Conservation (phyloP, 2,888 invertebrate species). For the Macrophya alboannulata region DNA sequence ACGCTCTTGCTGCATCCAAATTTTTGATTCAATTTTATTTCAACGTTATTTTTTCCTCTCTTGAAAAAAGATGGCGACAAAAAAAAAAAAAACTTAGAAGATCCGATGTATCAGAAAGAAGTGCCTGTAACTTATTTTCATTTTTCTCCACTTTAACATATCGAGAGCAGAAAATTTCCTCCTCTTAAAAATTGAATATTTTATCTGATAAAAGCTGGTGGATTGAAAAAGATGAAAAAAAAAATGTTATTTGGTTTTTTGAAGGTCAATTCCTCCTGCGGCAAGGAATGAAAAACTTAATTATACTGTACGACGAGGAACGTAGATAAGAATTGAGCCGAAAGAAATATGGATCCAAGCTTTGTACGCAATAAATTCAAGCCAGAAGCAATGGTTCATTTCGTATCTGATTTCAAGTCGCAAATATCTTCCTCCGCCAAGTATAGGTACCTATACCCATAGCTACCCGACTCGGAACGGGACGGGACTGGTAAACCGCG, state of each 20-base stretch:
- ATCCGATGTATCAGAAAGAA: background rate
- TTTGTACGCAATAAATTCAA: constrained; percentile 64
- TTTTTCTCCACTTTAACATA: background rate
- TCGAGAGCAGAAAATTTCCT: background rate
- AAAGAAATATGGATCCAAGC: constrained; percentile 64
- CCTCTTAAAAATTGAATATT: background rate
- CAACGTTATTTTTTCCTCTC: background rate
- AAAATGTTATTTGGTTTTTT: background rate
- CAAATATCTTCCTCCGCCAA: constrained; percentile 57
- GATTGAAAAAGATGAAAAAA: background rate
- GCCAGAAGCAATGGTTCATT: constrained; percentile 63
- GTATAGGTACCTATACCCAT: constrained; percentile 22
- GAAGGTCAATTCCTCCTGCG: background rate
- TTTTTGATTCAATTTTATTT: too few relatives aligned
- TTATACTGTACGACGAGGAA: constrained; percentile 57
- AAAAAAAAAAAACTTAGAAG: too few relatives aligned
- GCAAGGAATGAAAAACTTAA: constrained; percentile 67
- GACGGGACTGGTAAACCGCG: background rate
- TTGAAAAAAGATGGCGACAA: background rate
- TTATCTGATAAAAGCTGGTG: background rate
- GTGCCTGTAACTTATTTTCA: background rate
- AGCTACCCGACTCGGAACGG: background rate
- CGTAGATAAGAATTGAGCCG: constrained; percentile 35
- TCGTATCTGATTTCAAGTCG: constrained; percentile 61
- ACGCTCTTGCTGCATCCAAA: too few relatives aligned